Evolutionary conservation across 2,797 vertebrate species (phyloP).

Genomic region (Xerus rutilus): DNA sequence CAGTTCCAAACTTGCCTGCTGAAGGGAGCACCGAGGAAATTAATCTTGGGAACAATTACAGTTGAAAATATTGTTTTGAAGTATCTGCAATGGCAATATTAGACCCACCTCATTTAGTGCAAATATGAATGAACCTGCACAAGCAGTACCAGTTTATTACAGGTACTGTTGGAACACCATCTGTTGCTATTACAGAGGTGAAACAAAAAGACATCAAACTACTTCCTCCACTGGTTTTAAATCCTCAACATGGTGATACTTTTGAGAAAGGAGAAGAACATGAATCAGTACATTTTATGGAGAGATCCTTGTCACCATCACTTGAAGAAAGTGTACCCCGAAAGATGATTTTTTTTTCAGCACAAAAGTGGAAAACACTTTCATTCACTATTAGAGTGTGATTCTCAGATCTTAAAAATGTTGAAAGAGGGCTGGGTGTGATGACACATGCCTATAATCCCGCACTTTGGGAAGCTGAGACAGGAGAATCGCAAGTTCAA

Average conservation of each 20-base stretch:
- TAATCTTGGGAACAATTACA: too few relatives aligned
- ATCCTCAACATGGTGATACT: slow-evolving; percentile 87
- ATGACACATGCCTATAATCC: too few relatives aligned
- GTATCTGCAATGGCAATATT: slow-evolving; percentile 61
- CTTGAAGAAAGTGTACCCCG: slow-evolving; percentile 87
- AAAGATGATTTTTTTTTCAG: slow-evolving; percentile 87
- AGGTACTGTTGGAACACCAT: slow-evolving; percentile 92
- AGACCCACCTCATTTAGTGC: slow-evolving; percentile 72
- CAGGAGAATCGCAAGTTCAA: too few relatives aligned
- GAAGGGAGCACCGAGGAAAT: slow-evolving; percentile 52
- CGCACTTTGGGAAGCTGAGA: too few relatives aligned
- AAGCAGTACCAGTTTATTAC: slow-evolving; percentile 88
- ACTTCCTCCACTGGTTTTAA: slow-evolving; percentile 67
- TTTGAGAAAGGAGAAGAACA: slow-evolving; percentile 91
- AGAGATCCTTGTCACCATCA: slow-evolving; percentile 94
- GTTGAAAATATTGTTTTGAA: not conserved
- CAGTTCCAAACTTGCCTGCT: slow-evolving; percentile 28
- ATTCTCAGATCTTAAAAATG: slow-evolving; percentile 93
- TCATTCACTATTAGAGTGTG: slow-evolving; percentile 87
- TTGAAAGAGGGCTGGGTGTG: slow-evolving; percentile 91
- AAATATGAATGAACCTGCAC: slow-evolving; percentile 86
- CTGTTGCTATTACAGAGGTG: slow-evolving; percentile 92
- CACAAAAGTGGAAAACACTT: slow-evolving; percentile 88
- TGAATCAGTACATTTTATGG: slow-evolving; percentile 92
- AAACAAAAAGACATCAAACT: slow-evolving; percentile 90